Percentiles rank a stretch among this genome's conserved stretches.
phyloP scores from a whole-genome alignment of 2,888 invertebrate species.

The Erannis defoliaria region DNA sequence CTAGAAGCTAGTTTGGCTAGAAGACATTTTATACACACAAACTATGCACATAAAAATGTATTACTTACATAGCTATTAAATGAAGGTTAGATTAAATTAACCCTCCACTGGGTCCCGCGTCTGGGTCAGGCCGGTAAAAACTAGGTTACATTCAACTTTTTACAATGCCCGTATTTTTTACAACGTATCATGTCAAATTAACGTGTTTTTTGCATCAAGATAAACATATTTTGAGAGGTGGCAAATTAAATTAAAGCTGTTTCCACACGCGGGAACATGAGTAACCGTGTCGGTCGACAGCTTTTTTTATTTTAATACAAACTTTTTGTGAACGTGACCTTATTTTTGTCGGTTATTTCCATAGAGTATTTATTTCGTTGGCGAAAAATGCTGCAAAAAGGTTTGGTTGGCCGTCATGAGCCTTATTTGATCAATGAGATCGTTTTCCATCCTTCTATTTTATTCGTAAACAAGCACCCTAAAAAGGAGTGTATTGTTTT shows the following conservation, averaged over 20 bases:
- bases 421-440: neutral
- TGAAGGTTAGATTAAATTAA: no score
- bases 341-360: conserved; percentile 12
- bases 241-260: conserved; percentile 44
- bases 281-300: conserved; percentile 21
- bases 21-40: no score
- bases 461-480: no score
- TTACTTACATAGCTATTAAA: no score
- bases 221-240: conserved; percentile 30
- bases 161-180: conserved; percentile 30
- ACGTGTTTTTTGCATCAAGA: conserved; percentile 36
- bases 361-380: neutral
- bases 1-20: no score
- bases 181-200: conserved; percentile 40
- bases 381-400: neutral
- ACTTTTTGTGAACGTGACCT: conserved; percentile 22
- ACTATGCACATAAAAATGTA: no score
- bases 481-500: no score
- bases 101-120: no score
- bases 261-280: conserved; percentile 22
- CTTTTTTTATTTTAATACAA: conserved; percentile 21
- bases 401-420: neutral
- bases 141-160: conserved; percentile 1
- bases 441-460: neutral
- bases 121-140: neutral